Base-by-base conservation (phyloP, 1,140 invertebrate genomes). In the Goniozus legneri region DNA sequence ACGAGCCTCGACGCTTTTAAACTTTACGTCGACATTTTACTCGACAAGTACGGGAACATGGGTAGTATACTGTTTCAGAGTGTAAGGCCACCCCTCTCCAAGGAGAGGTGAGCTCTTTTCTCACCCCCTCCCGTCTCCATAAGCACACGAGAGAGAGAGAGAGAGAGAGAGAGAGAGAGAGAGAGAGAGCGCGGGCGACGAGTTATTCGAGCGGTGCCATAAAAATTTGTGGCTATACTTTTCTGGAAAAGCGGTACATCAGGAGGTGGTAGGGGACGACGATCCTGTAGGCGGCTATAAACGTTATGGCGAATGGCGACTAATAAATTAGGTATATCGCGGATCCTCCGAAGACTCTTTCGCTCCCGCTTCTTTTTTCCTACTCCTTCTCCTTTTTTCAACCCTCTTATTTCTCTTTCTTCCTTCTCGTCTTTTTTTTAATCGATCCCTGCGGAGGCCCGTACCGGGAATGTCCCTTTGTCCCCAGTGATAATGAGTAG, bases 171-270 rank as follows among this genome's bases (percentile, higher is more conserved):
- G n/a, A n/a, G n/a, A n/a, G n/a, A n/a, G n/a, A n/a, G n/a, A n/a
- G 40, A 27, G 21, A 34, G 50, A 40, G 31, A 49, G 46, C 27
- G 22, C 30, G 16, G 34, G 33, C 7, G n/a, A 13, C 22, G 21
- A 51, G 45, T 52, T 52, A 52, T 52, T 52, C 50, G 50, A 31
- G 40, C 19, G 47, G 34, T 24, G 37, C 36, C 47, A 33, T 59
- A 58, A 59, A 58, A 58, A 54, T 59, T 59, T 51, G 47, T 53
- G 31, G 35, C 27, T 16, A 43, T 50, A 58, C 55, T 43, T 36
- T 45, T 24, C 51, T 33, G 27, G 31, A 47, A n/a, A 38, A 44
- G 46, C 46, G 43, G 39, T 35, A 55, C 16, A 27, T 7, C 24
- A 27, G 6, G 24, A 27, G 6, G 24, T 27, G 49, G 44, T 36